Evolutionary conservation across 1,140 invertebrate genomes (phyloP).

Genomic region (Calycopis cecrops): DNA sequence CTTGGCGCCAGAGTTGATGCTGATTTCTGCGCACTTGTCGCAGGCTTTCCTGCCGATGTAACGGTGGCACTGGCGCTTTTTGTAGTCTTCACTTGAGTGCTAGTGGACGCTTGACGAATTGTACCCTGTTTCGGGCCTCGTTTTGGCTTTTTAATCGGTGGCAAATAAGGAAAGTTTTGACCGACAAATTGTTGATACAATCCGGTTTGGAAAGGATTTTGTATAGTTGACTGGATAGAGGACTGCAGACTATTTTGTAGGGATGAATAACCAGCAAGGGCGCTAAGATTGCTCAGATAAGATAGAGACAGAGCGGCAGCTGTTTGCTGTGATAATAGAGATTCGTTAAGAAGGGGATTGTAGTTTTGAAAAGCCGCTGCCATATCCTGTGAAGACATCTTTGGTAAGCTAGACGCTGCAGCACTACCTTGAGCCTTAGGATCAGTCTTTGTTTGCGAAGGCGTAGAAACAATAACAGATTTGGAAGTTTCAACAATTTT

Average conservation of each 20-base stretch:
- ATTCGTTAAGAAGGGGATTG: conserved; percentile 50
- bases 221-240: conserved; percentile 41
- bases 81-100: conserved; percentile 29
- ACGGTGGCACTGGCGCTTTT: conserved; percentile 29
- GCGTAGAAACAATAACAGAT: conserved; percentile 17
- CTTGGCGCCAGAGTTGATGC: conserved; percentile 39
- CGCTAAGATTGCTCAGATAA: conserved; percentile 54
- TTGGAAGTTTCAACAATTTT: conserved; percentile 41
- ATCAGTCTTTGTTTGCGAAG: conserved; percentile 29
- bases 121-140: conserved; percentile 44
- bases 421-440: conserved; percentile 27
- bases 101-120: conserved; percentile 20
- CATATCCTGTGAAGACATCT: conserved; percentile 53
- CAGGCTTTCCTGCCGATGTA: conserved; percentile 24
- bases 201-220: conserved; percentile 62
- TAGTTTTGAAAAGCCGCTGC: conserved; percentile 57
- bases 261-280: conserved; percentile 42
- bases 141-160: conserved; percentile 53
- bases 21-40: conserved; percentile 44
- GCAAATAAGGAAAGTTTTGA: conserved; percentile 42
- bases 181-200: conserved; percentile 55
- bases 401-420: conserved; percentile 36
- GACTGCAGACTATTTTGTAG: conserved; percentile 46
- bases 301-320: conserved; percentile 52
- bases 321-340: conserved; percentile 48